phyloP scores from a whole-genome alignment of 92 coral and sea anemone species.

The Porites lobata region DNA sequence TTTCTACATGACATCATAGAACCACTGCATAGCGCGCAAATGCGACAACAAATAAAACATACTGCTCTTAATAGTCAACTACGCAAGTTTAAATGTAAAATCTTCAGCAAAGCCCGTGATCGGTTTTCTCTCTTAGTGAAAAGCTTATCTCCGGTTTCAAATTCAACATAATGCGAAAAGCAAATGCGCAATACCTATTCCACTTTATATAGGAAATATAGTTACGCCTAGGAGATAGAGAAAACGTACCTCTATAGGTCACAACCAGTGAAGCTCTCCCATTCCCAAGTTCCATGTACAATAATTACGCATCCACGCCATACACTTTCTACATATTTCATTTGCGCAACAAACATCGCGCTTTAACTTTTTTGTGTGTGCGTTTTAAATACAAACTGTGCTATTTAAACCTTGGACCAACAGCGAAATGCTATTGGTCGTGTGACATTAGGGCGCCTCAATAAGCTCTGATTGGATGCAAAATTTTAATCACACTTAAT shows the following conservation, averaged over 20 bases:
- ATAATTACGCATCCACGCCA: not conserved
- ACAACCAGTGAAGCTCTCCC: not conserved
- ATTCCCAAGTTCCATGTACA: not conserved
- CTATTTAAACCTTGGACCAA: not conserved
- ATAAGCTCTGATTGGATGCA: not conserved
- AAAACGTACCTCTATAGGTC: slow-evolving; percentile 10
- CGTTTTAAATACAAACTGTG: not conserved
- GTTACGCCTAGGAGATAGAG: not conserved
- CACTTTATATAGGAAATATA: not conserved
- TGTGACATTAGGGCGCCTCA: not conserved
- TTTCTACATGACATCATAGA: too few species aligned
- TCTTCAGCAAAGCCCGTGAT: not conserved
- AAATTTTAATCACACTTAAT: not conserved
- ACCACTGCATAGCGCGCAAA: too few species aligned
- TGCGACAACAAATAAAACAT: too few species aligned
- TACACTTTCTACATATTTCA: not conserved
- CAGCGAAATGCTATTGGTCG: slow-evolving; percentile 13
- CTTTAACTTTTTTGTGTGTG: not conserved
- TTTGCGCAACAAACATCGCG: slow-evolving; percentile 1
- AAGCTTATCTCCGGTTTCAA: not conserved
- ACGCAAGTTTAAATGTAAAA: too few species aligned
- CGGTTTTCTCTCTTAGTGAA: not conserved
- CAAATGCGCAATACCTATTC: not conserved
- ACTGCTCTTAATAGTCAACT: too few species aligned
- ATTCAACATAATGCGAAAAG: too few species aligned